phyloP scores from a whole-genome alignment of 2,888 invertebrate species.

The Seira sanloemensis region DNA sequence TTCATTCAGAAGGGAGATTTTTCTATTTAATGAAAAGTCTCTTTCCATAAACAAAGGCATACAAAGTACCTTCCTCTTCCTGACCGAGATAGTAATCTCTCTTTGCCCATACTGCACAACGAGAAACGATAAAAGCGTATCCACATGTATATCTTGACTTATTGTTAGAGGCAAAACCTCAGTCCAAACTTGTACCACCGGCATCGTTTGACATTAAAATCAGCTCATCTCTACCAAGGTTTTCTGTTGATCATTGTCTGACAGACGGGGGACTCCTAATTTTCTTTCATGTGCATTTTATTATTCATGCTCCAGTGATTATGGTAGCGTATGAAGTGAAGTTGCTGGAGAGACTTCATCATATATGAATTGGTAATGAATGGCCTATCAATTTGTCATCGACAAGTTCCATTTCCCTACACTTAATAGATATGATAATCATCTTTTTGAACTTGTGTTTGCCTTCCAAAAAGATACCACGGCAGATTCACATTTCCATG shows the following conservation, averaged over 20 bases:
- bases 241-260: neutral
- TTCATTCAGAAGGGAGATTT: neutral
- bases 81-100: too few species aligned
- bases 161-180: neutral
- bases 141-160: neutral
- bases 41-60: neutral
- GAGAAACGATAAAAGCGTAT: too few species aligned
- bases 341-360: neutral
- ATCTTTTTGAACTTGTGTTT: slow-evolving; percentile 36
- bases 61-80: too few species aligned
- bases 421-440: slow-evolving; percentile 40
- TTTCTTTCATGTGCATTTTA: neutral
- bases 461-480: slow-evolving; percentile 11
- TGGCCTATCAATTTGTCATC: neutral
- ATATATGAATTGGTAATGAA: neutral
- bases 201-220: neutral
- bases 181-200: neutral
- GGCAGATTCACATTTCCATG: neutral
- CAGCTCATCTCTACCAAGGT: neutral
- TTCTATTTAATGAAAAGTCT: neutral
- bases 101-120: too few species aligned
- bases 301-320: slow-evolving; percentile 4
- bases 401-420: neutral
- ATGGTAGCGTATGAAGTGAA: too few species aligned
- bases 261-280: neutral